phyloP scores from a whole-genome alignment of 2,113 vertebrate species.

The Zosterops japonicus region DNA sequence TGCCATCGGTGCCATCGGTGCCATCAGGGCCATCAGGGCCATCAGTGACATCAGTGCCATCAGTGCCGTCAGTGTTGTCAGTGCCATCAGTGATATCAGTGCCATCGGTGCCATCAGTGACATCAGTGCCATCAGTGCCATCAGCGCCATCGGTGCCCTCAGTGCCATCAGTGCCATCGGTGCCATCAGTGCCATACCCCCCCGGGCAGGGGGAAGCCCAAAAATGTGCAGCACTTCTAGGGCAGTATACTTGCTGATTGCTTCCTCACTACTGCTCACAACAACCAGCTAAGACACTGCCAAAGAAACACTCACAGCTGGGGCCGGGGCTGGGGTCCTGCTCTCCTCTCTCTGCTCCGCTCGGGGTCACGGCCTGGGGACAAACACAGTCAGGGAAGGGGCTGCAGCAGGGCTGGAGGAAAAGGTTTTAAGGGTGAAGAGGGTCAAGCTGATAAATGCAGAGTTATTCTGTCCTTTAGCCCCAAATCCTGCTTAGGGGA shows the following conservation, averaged over 20 bases:
- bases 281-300: conserved; percentile 99
- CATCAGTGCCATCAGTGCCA: too few relatives aligned
- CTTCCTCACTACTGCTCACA: conserved; percentile 93
- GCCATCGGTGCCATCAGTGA: too few relatives aligned
- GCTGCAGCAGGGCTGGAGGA: neutral
- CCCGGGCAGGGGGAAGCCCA: neutral
- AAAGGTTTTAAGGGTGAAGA: neutral
- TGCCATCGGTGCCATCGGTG: too few relatives aligned
- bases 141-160: too few relatives aligned
- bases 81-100: neutral
- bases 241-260: conserved; percentile 99
- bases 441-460: neutral
- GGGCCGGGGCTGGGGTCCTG: neutral
- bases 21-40: too few relatives aligned
- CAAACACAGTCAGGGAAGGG: neutral
- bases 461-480: neutral
- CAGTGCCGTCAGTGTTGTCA: too few relatives aligned
- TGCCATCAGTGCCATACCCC: neutral
- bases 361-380: neutral
- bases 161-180: too few relatives aligned
- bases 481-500: neutral
- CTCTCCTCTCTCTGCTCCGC: neutral
- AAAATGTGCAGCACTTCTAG: conserved; percentile 95
- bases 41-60: too few relatives aligned
- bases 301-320: conserved; percentile 99